Conservation (phyloP, 2,113 vertebrate genomes). For the Climacteris rufus region DNA sequence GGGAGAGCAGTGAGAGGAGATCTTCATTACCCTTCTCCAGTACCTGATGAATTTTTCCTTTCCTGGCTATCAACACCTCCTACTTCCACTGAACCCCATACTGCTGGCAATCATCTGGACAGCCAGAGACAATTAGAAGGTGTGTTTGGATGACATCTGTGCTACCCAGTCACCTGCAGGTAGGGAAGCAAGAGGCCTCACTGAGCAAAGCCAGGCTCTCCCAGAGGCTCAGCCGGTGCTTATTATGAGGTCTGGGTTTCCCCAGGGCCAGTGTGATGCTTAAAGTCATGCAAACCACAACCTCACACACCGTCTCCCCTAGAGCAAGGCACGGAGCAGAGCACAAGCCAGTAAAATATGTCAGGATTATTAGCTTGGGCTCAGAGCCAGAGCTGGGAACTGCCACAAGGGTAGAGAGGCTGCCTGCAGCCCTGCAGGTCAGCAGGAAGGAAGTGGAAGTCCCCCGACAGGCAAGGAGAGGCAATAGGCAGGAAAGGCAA, state of each 20-base stretch:
- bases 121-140: not conserved
- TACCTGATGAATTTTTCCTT: conserved; percentile 13
- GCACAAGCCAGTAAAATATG: conserved; percentile 17
- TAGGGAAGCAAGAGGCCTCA: not conserved
- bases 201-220: not conserved
- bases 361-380: conserved; percentile 30
- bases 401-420: conserved; percentile 19
- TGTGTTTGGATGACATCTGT: not conserved
- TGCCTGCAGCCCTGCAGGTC: conserved; percentile 21
- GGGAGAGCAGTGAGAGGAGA: conserved; percentile 6
- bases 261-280: not conserved
- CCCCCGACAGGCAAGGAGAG: not conserved
- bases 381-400: conserved; percentile 25
- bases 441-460: conserved; percentile 34
- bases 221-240: not conserved
- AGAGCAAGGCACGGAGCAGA: not conserved
- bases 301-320: not conserved
- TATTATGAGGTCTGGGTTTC: not conserved
- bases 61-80: conserved; percentile 38
- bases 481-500: conserved; percentile 12
- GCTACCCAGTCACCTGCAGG: not conserved
- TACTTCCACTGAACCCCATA: not conserved
- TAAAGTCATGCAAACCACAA: not conserved
- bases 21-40: conserved; percentile 25
- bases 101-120: not conserved